These are phyloP conservation scores for Tenthredo mesomela DNA, from an alignment of 2,888 invertebrate genomes.

Conservation along the genomic window DNA sequence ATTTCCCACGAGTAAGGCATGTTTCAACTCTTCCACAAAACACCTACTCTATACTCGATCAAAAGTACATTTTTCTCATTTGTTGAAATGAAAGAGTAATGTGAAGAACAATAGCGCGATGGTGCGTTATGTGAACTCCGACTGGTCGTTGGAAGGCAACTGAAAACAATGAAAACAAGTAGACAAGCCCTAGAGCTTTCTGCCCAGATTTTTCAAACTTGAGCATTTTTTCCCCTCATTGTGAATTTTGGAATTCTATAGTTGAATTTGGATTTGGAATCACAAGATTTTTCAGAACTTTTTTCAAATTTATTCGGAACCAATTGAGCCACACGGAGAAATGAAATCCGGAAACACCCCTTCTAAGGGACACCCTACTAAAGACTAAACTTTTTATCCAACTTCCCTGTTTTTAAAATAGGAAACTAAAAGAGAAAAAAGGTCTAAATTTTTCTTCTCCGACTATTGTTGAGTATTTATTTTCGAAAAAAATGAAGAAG, in stretches of 20 bases:
- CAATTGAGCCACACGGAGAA: no score
- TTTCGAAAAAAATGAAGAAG: no score
- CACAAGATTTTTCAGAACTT: no score
- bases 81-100: neutral
- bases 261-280: no score
- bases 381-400: no score
- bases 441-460: neutral
- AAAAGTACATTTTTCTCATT: neutral
- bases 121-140: neutral
- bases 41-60: neutral
- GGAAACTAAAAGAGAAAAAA: neutral
- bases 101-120: neutral
- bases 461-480: constrained; percentile 2
- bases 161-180: neutral
- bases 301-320: no score
- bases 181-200: no score
- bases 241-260: no score
- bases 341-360: no score
- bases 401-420: neutral
- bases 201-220: neutral
- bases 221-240: neutral
- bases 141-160: no score
- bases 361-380: no score
- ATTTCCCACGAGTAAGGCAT: constrained; percentile 28
- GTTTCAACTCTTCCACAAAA: neutral